Percentiles rank a stretch among this genome's conserved stretches.
Evolutionary conservation across 2,888 invertebrate species (phyloP).

Genomic region (Sabatieria punctata): DNA sequence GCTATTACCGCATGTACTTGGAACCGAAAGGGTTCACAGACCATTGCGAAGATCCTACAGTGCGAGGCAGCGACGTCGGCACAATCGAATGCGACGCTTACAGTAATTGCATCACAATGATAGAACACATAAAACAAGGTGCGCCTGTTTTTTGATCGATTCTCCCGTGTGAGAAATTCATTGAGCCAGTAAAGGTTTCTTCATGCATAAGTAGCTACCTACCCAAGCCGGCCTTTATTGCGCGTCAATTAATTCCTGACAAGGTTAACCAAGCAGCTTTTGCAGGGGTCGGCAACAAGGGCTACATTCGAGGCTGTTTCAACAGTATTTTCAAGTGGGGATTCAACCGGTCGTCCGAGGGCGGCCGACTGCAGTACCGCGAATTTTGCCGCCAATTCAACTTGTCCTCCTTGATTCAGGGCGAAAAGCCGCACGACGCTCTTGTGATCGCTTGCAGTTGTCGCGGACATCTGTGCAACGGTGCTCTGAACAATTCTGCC

Average conservation of each 20-base stretch:
- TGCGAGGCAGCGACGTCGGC: not conserved
- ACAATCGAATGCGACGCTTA: not conserved
- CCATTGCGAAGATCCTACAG: not conserved
- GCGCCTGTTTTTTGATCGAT: not conserved
- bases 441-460: not conserved
- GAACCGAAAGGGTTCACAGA: slow-evolving; percentile 1
- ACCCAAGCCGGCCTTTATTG: no score
- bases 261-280: not conserved
- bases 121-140: not conserved
- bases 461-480: not conserved
- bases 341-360: not conserved
- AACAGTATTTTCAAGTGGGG: slow-evolving; percentile 1
- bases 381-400: slow-evolving; percentile 2
- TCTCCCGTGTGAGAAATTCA: no score
- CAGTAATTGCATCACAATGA: slow-evolving; percentile 1
- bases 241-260: no score
- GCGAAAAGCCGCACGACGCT: not conserved
- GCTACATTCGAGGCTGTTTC: slow-evolving; percentile 6
- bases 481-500: no score
- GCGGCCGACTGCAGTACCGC: not conserved
- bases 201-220: no score
- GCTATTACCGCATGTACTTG: not conserved
- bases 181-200: no score
- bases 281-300: not conserved
- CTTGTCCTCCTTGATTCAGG: not conserved